phyloP scores from a whole-genome alignment of 2,113 vertebrate genomes.

The Sprattus sprattus region DNA sequence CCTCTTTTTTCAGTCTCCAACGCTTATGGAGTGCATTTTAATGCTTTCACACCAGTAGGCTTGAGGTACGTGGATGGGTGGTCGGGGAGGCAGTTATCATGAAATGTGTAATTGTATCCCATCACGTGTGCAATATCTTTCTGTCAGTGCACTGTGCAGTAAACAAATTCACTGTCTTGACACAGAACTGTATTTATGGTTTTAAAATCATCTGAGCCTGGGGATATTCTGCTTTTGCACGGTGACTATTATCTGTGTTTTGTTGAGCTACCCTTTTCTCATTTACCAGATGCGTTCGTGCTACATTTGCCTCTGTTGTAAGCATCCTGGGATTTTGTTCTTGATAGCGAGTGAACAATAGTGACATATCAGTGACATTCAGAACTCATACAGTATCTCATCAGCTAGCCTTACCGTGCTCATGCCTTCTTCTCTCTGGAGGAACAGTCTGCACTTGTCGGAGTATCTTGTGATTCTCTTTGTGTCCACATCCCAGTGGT shows the following conservation, averaged over 20 bases:
- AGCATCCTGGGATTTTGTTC: background rate
- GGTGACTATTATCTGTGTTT: background rate
- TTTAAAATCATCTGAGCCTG: background rate
- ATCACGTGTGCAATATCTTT: background rate
- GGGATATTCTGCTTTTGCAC: background rate
- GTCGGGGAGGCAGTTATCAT: background rate
- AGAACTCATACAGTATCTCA: background rate
- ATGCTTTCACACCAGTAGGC: background rate
- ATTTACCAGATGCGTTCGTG: background rate
- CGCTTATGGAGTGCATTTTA: background rate
- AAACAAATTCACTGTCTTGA: background rate
- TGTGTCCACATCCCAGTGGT: background rate
- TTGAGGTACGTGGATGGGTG: background rate
- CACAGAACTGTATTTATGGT: conserved; percentile 1
- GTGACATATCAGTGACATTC: background rate
- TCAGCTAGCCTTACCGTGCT: background rate
- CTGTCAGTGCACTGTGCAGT: background rate
- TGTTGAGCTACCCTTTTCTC: background rate
- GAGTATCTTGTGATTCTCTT: conserved; percentile 3
- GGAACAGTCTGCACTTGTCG: background rate
- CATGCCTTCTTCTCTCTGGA: background rate
- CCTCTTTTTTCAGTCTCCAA: background rate
- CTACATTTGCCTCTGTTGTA: background rate
- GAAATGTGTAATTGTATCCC: background rate
- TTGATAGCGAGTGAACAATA: background rate